Conservation (phyloP, 2,113 vertebrate species). For the Catharus minimus region DNA sequence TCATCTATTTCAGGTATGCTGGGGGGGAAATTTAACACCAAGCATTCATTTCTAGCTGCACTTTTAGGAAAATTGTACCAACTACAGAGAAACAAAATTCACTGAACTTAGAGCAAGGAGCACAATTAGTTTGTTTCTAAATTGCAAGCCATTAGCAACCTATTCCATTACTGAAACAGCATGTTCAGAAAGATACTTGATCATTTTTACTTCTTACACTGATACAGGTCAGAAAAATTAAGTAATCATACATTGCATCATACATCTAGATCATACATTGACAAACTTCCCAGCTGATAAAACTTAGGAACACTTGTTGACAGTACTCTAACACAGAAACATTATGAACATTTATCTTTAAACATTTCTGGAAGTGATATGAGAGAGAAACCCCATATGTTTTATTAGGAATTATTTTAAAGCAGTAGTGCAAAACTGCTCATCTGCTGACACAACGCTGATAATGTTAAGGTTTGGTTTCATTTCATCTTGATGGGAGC, state of each 20-base stretch:
- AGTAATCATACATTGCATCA: background rate
- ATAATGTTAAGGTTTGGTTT: background rate
- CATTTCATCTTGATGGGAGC: background rate
- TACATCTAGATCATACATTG: background rate
- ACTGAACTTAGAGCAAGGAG: background rate
- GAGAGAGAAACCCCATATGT: background rate
- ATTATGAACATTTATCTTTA: background rate
- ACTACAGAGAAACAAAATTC: background rate
- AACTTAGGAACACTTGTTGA: background rate
- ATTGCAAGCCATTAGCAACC: background rate
- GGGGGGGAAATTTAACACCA: background rate
- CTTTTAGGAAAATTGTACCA: background rate
- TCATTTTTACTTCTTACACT: background rate
- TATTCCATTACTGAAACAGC: background rate
- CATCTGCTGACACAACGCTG: rapidly evolving
- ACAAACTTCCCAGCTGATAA: background rate
- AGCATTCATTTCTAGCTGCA: background rate
- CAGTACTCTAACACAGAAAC: background rate
- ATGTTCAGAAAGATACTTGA: background rate
- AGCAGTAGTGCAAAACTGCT: background rate
- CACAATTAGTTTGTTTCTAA: background rate
- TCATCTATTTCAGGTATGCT: background rate
- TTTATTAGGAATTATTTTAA: background rate
- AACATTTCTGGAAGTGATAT: background rate
- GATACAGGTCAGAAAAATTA: background rate